Conservation (phyloP, 1,140 invertebrate species). For the Andricus grossulariae region DNA sequence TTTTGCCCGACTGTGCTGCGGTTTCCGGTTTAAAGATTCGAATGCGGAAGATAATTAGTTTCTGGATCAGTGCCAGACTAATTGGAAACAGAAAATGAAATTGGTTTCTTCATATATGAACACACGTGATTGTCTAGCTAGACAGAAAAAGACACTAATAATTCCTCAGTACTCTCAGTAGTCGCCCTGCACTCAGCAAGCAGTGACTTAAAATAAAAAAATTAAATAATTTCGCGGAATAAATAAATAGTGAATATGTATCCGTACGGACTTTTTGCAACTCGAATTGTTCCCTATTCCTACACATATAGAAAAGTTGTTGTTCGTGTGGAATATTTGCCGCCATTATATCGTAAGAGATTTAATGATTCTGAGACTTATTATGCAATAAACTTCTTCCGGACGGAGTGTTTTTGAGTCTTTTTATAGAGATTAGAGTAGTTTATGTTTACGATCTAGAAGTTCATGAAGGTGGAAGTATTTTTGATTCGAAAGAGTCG, state of each 20-base stretch:
- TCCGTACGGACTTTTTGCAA: not conserved
- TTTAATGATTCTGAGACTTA: not conserved
- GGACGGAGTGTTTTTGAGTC: not conserved
- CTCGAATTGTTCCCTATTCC: not conserved
- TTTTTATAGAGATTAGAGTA: not conserved
- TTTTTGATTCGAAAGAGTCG: not conserved
- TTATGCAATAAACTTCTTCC: not conserved
- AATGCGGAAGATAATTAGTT: slow-evolving; percentile 47
- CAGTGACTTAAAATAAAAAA: not conserved
- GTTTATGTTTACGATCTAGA: not conserved
- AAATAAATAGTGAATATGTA: not conserved
- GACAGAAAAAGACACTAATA: slow-evolving; percentile 32
- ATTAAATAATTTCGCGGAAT: not conserved
- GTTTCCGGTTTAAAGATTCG: slow-evolving; percentile 9
- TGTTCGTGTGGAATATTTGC: slow-evolving; percentile 12
- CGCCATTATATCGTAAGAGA: not conserved
- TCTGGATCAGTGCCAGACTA: slow-evolving; percentile 50
- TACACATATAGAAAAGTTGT: slow-evolving; percentile 8
- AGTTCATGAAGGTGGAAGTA: not conserved
- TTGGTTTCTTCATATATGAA: slow-evolving; percentile 44
- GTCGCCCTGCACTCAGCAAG: not conserved
- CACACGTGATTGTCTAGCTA: slow-evolving; percentile 37
- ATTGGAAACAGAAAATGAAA: slow-evolving; percentile 57
- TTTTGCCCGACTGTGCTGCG: not conserved
- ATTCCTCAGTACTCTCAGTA: not conserved